These are phyloP conservation scores for Ophion costatus DNA, from an alignment of 2,888 invertebrate species.

Conservation along the genomic window DNA sequence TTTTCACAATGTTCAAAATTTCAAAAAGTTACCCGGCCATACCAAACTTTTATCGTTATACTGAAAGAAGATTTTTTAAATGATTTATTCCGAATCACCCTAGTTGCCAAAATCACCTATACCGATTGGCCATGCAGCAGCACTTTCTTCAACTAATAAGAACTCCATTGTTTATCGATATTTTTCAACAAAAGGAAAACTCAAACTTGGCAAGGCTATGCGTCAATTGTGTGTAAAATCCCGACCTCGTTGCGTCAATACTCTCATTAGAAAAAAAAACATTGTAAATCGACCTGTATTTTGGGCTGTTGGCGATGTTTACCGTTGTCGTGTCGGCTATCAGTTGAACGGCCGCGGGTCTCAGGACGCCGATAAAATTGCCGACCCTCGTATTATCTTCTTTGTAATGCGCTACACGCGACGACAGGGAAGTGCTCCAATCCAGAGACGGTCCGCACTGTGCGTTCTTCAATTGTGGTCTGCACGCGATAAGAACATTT, in stretches of 20 bases:
- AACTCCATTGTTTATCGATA: no score
- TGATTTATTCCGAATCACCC: no score
- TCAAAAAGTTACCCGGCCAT: no score
- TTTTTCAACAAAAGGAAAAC: no score
- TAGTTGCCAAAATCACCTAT: no score
- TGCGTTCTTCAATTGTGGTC: conserved; percentile 71
- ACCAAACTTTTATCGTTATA: no score
- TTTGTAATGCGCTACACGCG: conserved; percentile 65
- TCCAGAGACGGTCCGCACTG: conserved; percentile 71
- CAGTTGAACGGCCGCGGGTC: conserved; percentile 76
- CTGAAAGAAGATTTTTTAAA: no score
- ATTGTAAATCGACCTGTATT: not conserved
- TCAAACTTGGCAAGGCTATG: no score
- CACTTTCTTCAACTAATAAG: no score
- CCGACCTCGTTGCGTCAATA: not conserved
- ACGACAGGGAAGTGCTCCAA: conserved; percentile 69
- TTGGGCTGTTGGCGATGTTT: conserved; percentile 9
- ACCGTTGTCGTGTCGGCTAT: conserved; percentile 78
- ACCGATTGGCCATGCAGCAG: no score
- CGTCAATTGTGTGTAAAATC: not conserved
- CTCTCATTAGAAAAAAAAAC: not conserved
- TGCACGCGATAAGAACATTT: conserved; percentile 35
- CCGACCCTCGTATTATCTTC: conserved; percentile 73
- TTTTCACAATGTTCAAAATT: no score
- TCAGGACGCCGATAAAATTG: conserved; percentile 74